Conservation (phyloP, 2,113 vertebrate species). For the Chloebia gouldiae region DNA sequence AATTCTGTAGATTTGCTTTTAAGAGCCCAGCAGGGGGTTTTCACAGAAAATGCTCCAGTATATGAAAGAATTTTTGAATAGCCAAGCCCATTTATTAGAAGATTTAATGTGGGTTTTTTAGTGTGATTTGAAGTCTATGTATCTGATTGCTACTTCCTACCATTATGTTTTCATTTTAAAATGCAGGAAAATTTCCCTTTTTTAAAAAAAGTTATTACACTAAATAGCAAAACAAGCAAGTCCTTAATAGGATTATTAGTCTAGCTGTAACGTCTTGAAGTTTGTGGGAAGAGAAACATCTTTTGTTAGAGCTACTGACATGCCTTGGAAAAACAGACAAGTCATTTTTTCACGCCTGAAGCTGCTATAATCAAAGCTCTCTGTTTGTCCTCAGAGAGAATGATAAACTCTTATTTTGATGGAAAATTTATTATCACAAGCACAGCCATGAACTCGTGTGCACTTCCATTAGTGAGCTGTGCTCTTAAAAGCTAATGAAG, state of each 20-base stretch:
- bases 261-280: not conserved
- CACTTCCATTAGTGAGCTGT: not conserved
- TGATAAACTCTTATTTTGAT: not conserved
- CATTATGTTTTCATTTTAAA: not conserved
- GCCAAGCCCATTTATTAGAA: not conserved
- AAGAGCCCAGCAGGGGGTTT: conserved; percentile 48
- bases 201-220: not conserved
- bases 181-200: not conserved
- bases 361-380: not conserved
- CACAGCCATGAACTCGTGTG: not conserved
- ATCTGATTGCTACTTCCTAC: not conserved
- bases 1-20: conserved; percentile 64
- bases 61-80: conserved; percentile 11
- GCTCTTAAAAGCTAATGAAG: not conserved
- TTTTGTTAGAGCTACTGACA: not conserved
- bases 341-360: not conserved
- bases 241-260: not conserved
- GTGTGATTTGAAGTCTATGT: not conserved
- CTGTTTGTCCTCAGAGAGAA: not conserved
- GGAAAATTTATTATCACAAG: not conserved
- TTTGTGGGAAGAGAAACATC: not conserved
- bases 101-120: not conserved
- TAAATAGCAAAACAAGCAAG: not conserved
- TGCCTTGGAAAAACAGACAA: not conserved
- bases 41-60: not conserved